phyloP scores from a whole-genome alignment of 53 echinoderm and acorn worm genomes.

The Antedon mediterranea region DNA sequence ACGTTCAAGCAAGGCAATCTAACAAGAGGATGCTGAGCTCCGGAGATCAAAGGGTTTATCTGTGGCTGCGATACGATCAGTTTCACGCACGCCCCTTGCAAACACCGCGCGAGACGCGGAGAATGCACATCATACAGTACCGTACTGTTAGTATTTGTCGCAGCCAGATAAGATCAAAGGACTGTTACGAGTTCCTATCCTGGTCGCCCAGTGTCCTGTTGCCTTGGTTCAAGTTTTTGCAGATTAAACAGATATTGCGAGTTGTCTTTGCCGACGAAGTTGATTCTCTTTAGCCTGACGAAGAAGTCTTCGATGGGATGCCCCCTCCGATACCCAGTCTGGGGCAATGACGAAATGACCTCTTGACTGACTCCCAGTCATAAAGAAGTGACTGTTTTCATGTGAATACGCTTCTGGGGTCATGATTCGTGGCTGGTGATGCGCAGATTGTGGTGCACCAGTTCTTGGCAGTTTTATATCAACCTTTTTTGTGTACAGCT shows the following conservation, averaged over 20 bases:
- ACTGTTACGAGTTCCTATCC: too few relatives aligned
- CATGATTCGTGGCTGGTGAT: slow-evolving; percentile 26
- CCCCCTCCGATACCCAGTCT: slow-evolving; percentile 81
- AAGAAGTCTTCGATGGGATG: slow-evolving; percentile 43
- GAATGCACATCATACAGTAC: too few relatives aligned
- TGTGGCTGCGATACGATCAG: too few relatives aligned
- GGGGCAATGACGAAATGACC: slow-evolving; percentile 78
- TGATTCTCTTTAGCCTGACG: slow-evolving; percentile 20
- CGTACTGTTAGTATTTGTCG: too few relatives aligned
- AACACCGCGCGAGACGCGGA: too few relatives aligned
- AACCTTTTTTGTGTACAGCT: not conserved
- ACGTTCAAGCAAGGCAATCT: too few relatives aligned
- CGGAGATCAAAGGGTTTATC: too few relatives aligned
- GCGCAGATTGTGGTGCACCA: slow-evolving; percentile 11
- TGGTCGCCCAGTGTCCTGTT: too few relatives aligned
- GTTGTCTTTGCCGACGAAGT: slow-evolving; percentile 3
- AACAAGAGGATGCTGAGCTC: too few relatives aligned
- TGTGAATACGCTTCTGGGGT: slow-evolving; percentile 43
- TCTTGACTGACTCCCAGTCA: slow-evolving; percentile 28
- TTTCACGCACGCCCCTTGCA: too few relatives aligned
- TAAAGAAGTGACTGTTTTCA: slow-evolving; percentile 55
- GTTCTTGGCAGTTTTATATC: not conserved
- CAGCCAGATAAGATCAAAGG: too few relatives aligned
- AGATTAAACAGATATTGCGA: not conserved
- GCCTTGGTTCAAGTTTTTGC: too few relatives aligned